Evolutionary conservation across 1,140 invertebrate genomes (phyloP).

Genomic region (Hestina assimilis): DNA sequence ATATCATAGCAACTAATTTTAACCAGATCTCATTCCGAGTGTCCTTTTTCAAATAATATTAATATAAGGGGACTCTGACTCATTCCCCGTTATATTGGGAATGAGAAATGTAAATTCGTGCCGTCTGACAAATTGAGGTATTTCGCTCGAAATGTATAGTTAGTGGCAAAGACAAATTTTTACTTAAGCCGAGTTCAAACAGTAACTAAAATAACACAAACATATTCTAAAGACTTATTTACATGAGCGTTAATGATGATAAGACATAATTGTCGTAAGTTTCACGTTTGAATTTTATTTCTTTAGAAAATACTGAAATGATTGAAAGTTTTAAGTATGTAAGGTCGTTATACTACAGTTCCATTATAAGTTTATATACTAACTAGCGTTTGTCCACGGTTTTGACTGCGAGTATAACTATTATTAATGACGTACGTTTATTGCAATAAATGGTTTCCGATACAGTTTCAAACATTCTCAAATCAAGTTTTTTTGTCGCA

Average conservation of each 20-base stretch:
- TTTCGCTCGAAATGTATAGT: constrained; percentile 36
- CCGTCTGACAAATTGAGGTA: constrained; percentile 37
- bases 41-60: neutral
- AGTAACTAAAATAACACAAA: constrained; percentile 40
- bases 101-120: constrained; percentile 19
- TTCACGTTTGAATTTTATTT: no score
- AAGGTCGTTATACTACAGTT: no score
- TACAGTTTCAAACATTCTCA: no score
- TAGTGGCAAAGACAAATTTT: constrained; percentile 42
- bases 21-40: neutral
- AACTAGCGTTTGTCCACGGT: no score
- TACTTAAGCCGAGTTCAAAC: constrained; percentile 38
- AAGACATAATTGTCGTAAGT: neutral
- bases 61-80: neutral
- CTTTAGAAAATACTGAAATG: no score
- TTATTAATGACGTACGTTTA: no score
- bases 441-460: no score
- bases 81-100: constrained; percentile 13
- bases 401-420: no score
- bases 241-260: neutral
- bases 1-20: no score
- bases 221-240: neutral
- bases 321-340: no score
- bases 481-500: no score
- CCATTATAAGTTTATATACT: no score